Conservation (phyloP, 2,888 invertebrate genomes). For the Noctuana brunneofusca region DNA sequence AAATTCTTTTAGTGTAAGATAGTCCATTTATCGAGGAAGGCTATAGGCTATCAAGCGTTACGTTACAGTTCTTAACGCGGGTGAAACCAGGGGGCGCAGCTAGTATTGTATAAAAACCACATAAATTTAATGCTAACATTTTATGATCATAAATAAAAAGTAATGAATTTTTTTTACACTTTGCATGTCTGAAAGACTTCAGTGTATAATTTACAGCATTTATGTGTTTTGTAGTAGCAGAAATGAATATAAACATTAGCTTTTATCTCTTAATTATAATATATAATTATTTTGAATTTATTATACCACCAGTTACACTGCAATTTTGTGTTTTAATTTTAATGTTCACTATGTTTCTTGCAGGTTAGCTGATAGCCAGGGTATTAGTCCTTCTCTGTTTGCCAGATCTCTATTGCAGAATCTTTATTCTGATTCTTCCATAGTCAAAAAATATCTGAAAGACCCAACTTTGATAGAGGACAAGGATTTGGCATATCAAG, state of each 20-base stretch:
- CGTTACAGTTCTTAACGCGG: no score
- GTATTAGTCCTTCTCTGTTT: conserved; percentile 72
- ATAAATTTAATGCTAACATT: no score
- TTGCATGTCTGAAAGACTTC: no score
- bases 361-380: conserved; percentile 72
- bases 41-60: no score
- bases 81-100: no score
- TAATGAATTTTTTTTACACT: no score
- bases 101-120: no score
- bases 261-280: no score
- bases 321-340: neutral
- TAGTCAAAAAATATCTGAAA: conserved; percentile 83
- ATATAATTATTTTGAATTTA: neutral
- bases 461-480: conserved; percentile 89
- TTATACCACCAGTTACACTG: neutral
- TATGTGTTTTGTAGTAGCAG: neutral
- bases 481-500: conserved; percentile 87
- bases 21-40: no score
- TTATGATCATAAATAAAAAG: no score
- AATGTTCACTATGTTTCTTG: neutral
- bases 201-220: no score
- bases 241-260: neutral
- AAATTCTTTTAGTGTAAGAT: no score
- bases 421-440: conserved; percentile 67
- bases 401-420: conserved; percentile 74